phyloP scores from a whole-genome alignment of 2,797 vertebrate genomes.

The Diplodus puntazzo region DNA sequence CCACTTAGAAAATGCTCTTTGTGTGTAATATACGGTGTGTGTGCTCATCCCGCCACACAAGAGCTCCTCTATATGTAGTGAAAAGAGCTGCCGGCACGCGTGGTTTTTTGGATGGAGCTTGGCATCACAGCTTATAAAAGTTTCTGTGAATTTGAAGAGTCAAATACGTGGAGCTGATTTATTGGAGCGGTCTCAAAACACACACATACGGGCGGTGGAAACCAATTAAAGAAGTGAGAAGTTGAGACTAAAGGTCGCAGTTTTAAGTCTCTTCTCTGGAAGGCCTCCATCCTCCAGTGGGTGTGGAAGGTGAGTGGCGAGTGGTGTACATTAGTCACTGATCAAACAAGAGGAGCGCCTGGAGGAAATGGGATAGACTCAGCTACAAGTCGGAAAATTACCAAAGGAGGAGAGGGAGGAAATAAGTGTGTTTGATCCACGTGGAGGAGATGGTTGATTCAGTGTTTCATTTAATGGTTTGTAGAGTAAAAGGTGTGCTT shows the following conservation, averaged over 20 bases:
- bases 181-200: slow-evolving; percentile 28
- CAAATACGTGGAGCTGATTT: slow-evolving; percentile 44
- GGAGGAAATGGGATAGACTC: slow-evolving; percentile 70
- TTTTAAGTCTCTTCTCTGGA: slow-evolving; percentile 17
- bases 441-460: slow-evolving; percentile 31
- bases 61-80: slow-evolving; percentile 45
- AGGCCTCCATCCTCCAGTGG: slow-evolving; percentile 36
- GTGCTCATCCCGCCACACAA: slow-evolving; percentile 50
- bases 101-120: slow-evolving; percentile 24
- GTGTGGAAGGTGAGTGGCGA: slow-evolving; percentile 58
- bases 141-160: slow-evolving; percentile 24
- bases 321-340: slow-evolving; percentile 77
- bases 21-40: slow-evolving; percentile 50
- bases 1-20: slow-evolving; percentile 61
- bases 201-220: slow-evolving; percentile 27
- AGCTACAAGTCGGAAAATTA: slow-evolving; percentile 60
- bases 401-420: slow-evolving; percentile 33
- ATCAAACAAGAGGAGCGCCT: slow-evolving; percentile 71
- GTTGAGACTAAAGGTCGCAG: slow-evolving; percentile 30
- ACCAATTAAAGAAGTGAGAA: slow-evolving; percentile 24
- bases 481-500: neutral
- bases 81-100: slow-evolving; percentile 60
- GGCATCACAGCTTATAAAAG: slow-evolving; percentile 23
- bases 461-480: slow-evolving; percentile 37
- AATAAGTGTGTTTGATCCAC: slow-evolving; percentile 23